phyloP scores from a whole-genome alignment of 2,888 invertebrate species.

The Poecilobothrus nobilitatus region DNA sequence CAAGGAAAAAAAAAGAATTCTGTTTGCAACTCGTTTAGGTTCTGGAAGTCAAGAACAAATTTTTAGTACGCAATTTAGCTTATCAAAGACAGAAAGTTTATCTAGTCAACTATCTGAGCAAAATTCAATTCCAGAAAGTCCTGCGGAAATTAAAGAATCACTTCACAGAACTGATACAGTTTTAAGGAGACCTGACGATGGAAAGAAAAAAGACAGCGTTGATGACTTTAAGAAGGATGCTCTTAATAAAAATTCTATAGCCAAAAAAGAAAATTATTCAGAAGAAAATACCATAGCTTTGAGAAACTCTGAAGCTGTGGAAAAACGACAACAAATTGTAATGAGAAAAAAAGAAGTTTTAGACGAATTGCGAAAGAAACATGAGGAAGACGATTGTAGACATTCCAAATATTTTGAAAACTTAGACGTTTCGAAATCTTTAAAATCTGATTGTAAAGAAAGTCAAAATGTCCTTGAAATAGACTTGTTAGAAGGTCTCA shows the following conservation, averaged over 20 bases:
- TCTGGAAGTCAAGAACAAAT: constrained; percentile 56
- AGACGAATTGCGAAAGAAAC: constrained; percentile 30
- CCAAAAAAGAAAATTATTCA: constrained; percentile 14
- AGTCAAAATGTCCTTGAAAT: constrained; percentile 10
- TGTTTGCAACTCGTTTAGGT: constrained; percentile 60
- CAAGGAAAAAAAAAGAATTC: constrained; percentile 46
- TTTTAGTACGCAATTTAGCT: constrained; percentile 57
- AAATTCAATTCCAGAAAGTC: constrained; percentile 29
- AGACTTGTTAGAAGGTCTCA: neutral
- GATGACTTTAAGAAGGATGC: constrained; percentile 10
- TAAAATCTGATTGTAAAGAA: constrained; percentile 35
- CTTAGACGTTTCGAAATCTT: constrained; percentile 33
- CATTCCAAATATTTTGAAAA: constrained; percentile 42
- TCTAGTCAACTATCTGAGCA: constrained; percentile 53
- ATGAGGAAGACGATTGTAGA: constrained; percentile 38
- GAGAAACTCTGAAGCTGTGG: constrained; percentile 35
- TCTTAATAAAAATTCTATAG: constrained; percentile 12
- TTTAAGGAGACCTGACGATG: constrained; percentile 32
- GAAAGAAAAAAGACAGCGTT: constrained; percentile 9
- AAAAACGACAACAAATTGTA: constrained; percentile 27
- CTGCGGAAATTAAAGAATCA: constrained; percentile 24
- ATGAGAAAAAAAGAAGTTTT: constrained; percentile 33
- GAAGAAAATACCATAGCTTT: constrained; percentile 14
- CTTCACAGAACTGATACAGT: constrained; percentile 39
- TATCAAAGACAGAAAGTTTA: constrained; percentile 56